Percentiles rank a stretch among this genome's conserved stretches.
Evolutionary conservation across 2,888 invertebrate species (phyloP).

Genomic region (Yponomeuta plumbellus): DNA sequence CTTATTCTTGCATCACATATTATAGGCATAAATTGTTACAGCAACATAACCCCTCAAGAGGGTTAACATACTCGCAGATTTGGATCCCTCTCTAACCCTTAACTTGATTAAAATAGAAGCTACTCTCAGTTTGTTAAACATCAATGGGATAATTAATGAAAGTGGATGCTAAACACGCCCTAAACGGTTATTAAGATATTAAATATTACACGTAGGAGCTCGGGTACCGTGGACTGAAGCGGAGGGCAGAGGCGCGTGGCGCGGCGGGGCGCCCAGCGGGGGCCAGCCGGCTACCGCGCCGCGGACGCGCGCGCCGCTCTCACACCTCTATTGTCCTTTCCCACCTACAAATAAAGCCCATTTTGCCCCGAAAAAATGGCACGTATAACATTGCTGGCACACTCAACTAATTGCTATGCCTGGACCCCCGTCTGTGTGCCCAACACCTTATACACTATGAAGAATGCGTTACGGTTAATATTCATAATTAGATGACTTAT

Average conservation of each 20-base stretch:
- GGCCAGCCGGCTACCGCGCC: slow-evolving; percentile 33
- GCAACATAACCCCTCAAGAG: neutral
- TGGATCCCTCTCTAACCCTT: neutral
- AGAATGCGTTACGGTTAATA: slow-evolving; percentile 29
- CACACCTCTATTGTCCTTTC: neutral
- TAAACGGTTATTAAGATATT: slow-evolving; percentile 73
- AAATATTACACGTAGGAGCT: slow-evolving; percentile 49
- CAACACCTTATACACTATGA: slow-evolving; percentile 36
- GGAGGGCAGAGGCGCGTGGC: slow-evolving; percentile 21
- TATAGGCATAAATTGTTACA: neutral
- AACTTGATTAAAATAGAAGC: slow-evolving; percentile 25
- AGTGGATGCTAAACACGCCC: slow-evolving; percentile 54
- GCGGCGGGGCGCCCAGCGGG: slow-evolving; percentile 53
- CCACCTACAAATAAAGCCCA: neutral
- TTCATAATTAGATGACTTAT: slow-evolving; percentile 15
- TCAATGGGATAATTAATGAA: slow-evolving; percentile 58
- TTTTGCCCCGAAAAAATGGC: neutral
- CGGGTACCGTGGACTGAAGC: slow-evolving; percentile 26
- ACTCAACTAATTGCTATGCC: slow-evolving; percentile 20
- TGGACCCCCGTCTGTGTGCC: slow-evolving; percentile 21
- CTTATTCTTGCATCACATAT: neutral
- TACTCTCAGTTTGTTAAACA: slow-evolving; percentile 26
- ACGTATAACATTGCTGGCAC: neutral
- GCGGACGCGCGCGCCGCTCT: neutral
- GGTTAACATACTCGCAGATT: neutral